Evolutionary conservation across 1,140 invertebrate species (phyloP).

Genomic region (Listronotus bonariensis): DNA sequence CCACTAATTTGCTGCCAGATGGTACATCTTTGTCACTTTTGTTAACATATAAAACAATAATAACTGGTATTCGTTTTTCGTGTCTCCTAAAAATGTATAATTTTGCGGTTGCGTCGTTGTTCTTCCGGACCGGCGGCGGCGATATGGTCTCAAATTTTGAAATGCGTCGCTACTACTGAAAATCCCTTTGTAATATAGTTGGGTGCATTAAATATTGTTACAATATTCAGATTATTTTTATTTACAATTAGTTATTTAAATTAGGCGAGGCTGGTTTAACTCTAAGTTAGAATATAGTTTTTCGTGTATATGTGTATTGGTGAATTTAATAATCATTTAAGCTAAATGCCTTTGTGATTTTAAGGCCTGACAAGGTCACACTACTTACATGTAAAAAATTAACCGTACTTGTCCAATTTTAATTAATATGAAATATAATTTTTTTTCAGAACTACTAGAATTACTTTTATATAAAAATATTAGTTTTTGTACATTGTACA

Average conservation of each 20-base stretch:
- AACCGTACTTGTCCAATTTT: constrained; percentile 28
- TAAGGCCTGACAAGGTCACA: constrained; percentile 9
- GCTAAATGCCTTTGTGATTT: constrained; percentile 42
- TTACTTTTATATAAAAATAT: constrained; percentile 52
- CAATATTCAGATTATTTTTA: constrained; percentile 4
- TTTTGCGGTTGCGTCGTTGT: no score
- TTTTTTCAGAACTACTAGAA: constrained; percentile 34
- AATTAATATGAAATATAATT: constrained; percentile 29
- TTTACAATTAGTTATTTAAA: constrained; percentile 3
- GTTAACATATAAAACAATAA: no score
- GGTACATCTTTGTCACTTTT: no score
- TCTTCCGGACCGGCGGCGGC: no score
- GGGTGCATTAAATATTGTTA: not conserved
- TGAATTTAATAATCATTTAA: constrained; percentile 35
- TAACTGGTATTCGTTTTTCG: no score
- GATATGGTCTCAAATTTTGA: no score
- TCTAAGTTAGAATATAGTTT: constrained; percentile 38
- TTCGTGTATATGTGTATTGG: constrained; percentile 30
- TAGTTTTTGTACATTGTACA: constrained; percentile 58
- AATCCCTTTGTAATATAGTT: no score
- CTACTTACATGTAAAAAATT: constrained; percentile 12
- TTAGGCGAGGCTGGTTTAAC: constrained; percentile 35
- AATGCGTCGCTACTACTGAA: no score
- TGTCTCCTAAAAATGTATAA: no score
- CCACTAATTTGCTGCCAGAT: no score